Base-by-base conservation (phyloP, 2,888 invertebrate genomes). In the Himalopsyche anomala region DNA sequence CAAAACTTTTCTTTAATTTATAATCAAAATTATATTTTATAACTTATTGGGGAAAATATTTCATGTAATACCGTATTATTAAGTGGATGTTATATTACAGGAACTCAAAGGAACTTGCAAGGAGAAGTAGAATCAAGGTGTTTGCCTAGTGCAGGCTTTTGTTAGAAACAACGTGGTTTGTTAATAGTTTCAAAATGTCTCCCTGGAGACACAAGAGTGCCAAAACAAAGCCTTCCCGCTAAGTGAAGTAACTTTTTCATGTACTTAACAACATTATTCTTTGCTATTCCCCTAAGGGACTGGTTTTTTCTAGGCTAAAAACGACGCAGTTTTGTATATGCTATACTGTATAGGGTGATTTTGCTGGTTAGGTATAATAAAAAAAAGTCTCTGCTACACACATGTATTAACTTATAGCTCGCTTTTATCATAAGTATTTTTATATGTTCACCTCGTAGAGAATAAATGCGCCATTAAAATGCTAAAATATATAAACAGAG, bases 231-330 rank as follows among this genome's bases (percentile, higher is more conserved):
- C 62, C 62, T 62, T 19, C n/a, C 6, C 62, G 28, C 62, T 62
- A 62, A 62, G 62, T 62, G 62, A 19, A 62, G 62, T 62, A 62
- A 62, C 62, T 62, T 62, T 62, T 62, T 62, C 62, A 62, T 62
- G 62, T 62, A 62, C 62, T 62, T 62, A 62, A 62, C 62, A 62
- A 62, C 62, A 62, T 62, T 62, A 62, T 62, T 62, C 62, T 62
- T 62, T 62, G 62, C 62, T n/a, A 19, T 28, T 62, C 62, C 62
- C 62, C 19, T 5, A 28, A 28, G 62, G 19, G 62, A 62, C 62
- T 62, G 56, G 4, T 56, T 56, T 62, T 28, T 62, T 62, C 62
- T 62, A 62, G 62, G 62, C 62, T 62, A 62, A 62, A 62, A 62
- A 62, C 62, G n/a, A n/a, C 62, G 62, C 62, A 62, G n/a, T 19